These are phyloP conservation scores for Pristionchus fissidentatus DNA, from an alignment of 2,888 invertebrate genomes.

Conservation along the genomic window DNA sequence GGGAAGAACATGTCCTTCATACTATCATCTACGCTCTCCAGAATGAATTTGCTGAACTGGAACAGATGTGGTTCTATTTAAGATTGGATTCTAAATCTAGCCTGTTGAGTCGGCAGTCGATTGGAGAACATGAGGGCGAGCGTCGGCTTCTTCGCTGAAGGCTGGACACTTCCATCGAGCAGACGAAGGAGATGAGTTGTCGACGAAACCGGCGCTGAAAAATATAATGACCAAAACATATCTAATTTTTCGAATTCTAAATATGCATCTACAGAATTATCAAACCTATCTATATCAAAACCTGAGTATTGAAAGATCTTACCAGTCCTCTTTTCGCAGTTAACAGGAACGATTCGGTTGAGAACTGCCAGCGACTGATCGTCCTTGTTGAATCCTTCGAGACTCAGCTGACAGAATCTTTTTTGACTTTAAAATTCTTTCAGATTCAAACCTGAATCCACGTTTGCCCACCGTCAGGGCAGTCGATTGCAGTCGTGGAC, in stretches of 20 bases:
- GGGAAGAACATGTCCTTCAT: not conserved
- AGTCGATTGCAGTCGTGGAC: not conserved
- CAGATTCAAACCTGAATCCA: not conserved
- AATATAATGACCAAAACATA: not conserved
- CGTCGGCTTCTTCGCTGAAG: not conserved
- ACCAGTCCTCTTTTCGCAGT: not conserved
- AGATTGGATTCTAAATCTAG: not conserved
- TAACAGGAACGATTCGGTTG: conserved; percentile 27
- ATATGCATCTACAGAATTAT: not conserved
- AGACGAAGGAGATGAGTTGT: not conserved
- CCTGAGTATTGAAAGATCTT: not conserved
- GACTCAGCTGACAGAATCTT: not conserved
- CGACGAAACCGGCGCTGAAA: not conserved
- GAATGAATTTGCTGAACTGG: conserved; percentile 28
- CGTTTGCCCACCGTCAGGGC: not conserved
- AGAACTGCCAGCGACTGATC: not conserved
- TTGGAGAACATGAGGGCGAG: conserved; percentile 23
- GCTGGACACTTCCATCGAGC: not conserved
- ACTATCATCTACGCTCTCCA: not conserved
- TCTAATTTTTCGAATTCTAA: not conserved
- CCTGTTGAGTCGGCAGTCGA: not conserved
- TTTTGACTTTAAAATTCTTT: not conserved
- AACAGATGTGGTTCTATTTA: not conserved
- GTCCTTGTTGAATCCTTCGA: not conserved
- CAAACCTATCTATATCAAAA: not conserved